Conservation (phyloP, 2,113 vertebrate genomes). For the Noctilio leporinus region DNA sequence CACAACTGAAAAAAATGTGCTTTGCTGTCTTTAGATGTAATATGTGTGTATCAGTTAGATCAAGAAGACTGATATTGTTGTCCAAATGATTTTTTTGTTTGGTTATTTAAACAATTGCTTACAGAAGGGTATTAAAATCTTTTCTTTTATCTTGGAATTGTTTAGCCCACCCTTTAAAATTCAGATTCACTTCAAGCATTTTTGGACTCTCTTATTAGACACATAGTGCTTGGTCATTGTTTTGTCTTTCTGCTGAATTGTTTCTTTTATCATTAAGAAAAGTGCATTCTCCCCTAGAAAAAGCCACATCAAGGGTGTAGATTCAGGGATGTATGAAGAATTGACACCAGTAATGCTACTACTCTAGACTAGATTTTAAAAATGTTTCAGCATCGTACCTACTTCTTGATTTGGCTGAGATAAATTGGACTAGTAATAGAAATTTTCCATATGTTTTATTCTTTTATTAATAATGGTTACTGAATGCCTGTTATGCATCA, state of each 20-base stretch:
- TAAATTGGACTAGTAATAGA: not conserved
- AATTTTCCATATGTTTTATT: not conserved
- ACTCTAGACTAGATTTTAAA: not conserved
- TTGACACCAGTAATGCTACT: not conserved
- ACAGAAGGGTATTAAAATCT: not conserved
- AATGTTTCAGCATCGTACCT: not conserved
- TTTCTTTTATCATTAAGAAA: not conserved
- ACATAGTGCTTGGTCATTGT: not conserved
- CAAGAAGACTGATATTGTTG: not conserved
- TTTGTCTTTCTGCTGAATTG: not conserved
- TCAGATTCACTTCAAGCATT: not conserved
- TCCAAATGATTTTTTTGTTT: not conserved
- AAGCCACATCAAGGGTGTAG: not conserved
- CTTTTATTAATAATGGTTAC: not conserved
- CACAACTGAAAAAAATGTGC: not conserved
- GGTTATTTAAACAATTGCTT: not conserved
- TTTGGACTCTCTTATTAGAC: not conserved
- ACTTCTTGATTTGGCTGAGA: not conserved
- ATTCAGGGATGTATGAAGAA: not conserved
- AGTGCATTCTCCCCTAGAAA: not conserved
- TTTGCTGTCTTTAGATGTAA: not conserved
- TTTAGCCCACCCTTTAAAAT: not conserved
- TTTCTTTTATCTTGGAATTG: not conserved
- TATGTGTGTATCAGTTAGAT: not conserved
- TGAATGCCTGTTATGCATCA: not conserved